Conservation (phyloP, 2,113 vertebrate species). For the Nothocercus julius region DNA sequence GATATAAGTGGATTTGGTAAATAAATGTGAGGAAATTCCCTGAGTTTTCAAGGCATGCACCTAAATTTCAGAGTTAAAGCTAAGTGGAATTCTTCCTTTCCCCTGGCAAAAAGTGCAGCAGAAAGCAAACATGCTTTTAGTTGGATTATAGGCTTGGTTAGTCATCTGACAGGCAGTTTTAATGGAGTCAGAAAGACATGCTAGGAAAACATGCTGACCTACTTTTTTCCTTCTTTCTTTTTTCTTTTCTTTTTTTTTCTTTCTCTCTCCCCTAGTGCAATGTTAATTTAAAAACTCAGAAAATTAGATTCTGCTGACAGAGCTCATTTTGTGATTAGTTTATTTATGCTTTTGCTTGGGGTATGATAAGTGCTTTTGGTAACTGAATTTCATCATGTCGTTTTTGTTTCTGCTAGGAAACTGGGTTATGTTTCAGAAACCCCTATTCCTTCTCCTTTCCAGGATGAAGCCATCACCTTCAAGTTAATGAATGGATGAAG, state of each 20-base stretch:
- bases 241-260: not conserved
- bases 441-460: not conserved
- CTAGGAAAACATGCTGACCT: slow-evolving; percentile 71
- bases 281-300: slow-evolving; percentile 19
- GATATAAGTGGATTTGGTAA: slow-evolving; percentile 32
- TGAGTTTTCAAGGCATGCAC: slow-evolving; percentile 33
- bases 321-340: not conserved
- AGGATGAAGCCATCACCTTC: slow-evolving; percentile 28
- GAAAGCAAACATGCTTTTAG: slow-evolving; percentile 61
- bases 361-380: slow-evolving; percentile 10
- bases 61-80: slow-evolving; percentile 52
- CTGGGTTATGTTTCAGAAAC: slow-evolving; percentile 22
- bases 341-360: slow-evolving; percentile 3
- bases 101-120: slow-evolving; percentile 18
- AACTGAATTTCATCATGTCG: slow-evolving; percentile 37
- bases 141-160: slow-evolving; percentile 50
- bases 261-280: slow-evolving; percentile 25
- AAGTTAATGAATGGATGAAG: slow-evolving; percentile 43
- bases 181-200: slow-evolving; percentile 64
- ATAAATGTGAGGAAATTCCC: slow-evolving; percentile 45
- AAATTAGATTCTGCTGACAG: slow-evolving; percentile 18
- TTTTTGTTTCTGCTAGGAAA: slow-evolving; percentile 44
- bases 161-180: slow-evolving; percentile 74
- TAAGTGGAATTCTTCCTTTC: slow-evolving; percentile 52
- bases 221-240: slow-evolving; percentile 49